Conservation (phyloP, 2,888 invertebrate genomes). For the Campaea margaritaria region DNA sequence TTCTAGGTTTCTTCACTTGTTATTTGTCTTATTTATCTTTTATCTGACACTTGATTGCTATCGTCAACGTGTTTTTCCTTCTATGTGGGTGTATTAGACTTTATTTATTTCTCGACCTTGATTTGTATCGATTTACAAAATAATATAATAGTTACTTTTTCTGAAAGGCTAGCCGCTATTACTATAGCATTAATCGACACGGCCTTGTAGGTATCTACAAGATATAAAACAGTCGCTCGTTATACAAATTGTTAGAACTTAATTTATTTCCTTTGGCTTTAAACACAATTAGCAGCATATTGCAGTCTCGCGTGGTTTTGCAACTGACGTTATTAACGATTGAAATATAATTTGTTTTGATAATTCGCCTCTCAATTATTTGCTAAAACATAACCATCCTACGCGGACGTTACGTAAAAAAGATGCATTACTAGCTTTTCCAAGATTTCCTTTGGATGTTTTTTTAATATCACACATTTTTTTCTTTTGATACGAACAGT, state of each 20-base stretch:
- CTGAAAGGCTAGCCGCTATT: conserved; percentile 16
- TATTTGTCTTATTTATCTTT: conserved; percentile 45
- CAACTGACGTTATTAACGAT: conserved; percentile 15
- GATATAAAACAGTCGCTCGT: conserved; percentile 43
- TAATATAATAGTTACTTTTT: not conserved
- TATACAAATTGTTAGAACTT: conserved; percentile 47
- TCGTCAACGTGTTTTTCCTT: conserved; percentile 34
- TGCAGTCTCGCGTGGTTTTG: conserved; percentile 43
- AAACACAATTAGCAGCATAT: conserved; percentile 32
- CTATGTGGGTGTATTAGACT: conserved; percentile 12
- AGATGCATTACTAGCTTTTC: not conserved
- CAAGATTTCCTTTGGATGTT: not conserved
- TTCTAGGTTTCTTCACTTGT: conserved; percentile 47
- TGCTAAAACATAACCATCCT: not conserved
- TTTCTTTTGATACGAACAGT: not conserved
- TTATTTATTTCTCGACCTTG: conserved; percentile 8
- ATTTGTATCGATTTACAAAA: conserved; percentile 10
- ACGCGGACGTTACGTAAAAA: too few relatives aligned
- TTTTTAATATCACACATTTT: not conserved
- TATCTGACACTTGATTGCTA: conserved; percentile 44
- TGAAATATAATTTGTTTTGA: conserved; percentile 12
- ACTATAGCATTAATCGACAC: conserved; percentile 47
- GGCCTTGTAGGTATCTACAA: conserved; percentile 55
- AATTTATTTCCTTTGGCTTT: conserved; percentile 30
- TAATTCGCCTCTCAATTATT: conserved; percentile 1